Evolutionary conservation across 2,797 vertebrate species (phyloP), one percentile per base, ranked within the genome.

Genomic region (Anas georgica): DNA sequence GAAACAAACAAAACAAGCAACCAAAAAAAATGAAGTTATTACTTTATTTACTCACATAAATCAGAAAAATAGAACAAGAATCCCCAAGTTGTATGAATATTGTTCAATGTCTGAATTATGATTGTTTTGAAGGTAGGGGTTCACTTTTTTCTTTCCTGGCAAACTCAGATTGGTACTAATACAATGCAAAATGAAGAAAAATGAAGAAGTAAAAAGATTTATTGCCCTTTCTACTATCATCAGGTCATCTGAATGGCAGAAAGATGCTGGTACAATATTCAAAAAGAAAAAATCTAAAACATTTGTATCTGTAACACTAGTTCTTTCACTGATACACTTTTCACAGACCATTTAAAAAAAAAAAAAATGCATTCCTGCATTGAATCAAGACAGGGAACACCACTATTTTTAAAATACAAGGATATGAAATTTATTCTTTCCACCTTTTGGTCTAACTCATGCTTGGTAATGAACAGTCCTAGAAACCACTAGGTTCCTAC

Each of bases 1-100:
- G 35, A 37, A 37, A 37, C 35, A 28, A 83, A 68, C 82, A 50
- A 26, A 50, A 50, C 12, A 50, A 50, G 14, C 6, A 22, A 48
- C 22, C 22, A 50, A 25, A 50, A 25, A 1, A 28, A 28, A 37
- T 7, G 6, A 79, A 73, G 25, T n/a, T 69, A 69, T 82, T 72
- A 79, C 66, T 17, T n/a, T 69, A 73, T 82, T 72, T 83, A 77
- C 74, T 86, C 45, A 35, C 17, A n/a, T 64, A 86, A 66, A 9
- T 68, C 18, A 82, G 31, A 90, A 94, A 91, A 93, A 88, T 43
- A 10, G 43, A 64, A 72, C 72, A 64, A 72, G 75, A 87, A 70
- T 66, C 17, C 6, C 21, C 16, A 73, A 50, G 74, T 16, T 46
- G 22, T 67, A 20, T 25, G 18, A 92, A 81, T 66, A 59, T 52